phyloP scores from a whole-genome alignment of 1,140 invertebrate species.

The Drosophila ananassae region DNA sequence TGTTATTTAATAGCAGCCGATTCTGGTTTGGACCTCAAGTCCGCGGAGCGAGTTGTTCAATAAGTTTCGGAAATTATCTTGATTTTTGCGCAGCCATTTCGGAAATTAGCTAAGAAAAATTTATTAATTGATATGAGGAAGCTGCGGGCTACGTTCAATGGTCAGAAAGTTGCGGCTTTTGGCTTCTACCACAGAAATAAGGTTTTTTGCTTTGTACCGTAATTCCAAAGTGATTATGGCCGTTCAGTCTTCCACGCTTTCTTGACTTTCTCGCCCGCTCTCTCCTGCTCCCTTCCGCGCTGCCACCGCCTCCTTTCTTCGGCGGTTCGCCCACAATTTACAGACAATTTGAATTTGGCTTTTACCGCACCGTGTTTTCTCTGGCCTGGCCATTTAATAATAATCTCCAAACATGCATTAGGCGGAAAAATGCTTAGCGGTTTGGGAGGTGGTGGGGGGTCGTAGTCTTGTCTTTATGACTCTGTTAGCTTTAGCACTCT shows the following conservation, averaged over 20 bases:
- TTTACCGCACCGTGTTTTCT: conserved; percentile 18
- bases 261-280: conserved; percentile 34
- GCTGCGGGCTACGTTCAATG: conserved; percentile 32
- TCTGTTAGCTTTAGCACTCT: conserved; percentile 46
- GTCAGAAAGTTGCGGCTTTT: conserved; percentile 26
- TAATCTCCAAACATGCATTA: conserved; percentile 31
- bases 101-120: conserved; percentile 44
- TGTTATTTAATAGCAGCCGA: conserved; percentile 1
- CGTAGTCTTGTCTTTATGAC: conserved; percentile 31
- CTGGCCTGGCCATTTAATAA: conserved; percentile 27
- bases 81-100: conserved; percentile 31
- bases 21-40: conserved; percentile 19
- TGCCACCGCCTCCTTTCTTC: neutral
- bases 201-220: conserved; percentile 31
- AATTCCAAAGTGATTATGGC: conserved; percentile 59
- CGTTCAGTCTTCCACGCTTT: conserved; percentile 68
- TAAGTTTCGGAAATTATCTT: conserved; percentile 13
- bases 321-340: conserved; percentile 38
- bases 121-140: conserved; percentile 45
- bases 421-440: conserved; percentile 25
- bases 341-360: conserved; percentile 16
- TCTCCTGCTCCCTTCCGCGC: neutral
- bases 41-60: conserved; percentile 12
- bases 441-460: neutral
- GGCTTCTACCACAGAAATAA: conserved; percentile 30